Conservation (phyloP, 2,113 vertebrate species). For the Oenanthe oenanthe region DNA sequence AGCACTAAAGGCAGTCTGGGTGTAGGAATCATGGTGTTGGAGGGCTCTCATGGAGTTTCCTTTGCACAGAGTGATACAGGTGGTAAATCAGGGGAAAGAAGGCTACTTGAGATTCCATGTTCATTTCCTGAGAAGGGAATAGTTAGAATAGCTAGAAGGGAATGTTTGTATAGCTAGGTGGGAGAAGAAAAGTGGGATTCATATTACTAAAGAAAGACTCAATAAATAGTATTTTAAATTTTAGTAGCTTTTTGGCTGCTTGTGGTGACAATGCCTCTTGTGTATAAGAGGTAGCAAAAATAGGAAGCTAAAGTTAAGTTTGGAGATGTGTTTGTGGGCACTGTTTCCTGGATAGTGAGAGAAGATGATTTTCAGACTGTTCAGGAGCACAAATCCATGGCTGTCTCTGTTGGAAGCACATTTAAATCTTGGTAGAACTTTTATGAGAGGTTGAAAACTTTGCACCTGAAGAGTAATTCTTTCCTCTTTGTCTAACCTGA, state of each 20-base stretch:
- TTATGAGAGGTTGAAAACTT: neutral
- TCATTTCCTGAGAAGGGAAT: neutral
- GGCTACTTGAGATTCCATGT: neutral
- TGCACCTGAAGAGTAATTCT: neutral
- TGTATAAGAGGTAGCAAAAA: neutral
- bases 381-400: neutral
- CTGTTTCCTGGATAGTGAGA: neutral
- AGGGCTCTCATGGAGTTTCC: neutral
- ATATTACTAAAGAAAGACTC: neutral
- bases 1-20: neutral
- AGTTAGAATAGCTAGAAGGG: too few relatives aligned
- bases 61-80: neutral
- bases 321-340: accelerated
- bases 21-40: neutral
- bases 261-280: neutral
- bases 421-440: neutral
- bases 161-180: neutral
- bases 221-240: neutral
- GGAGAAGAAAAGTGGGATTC: neutral
- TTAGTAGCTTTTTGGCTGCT: neutral
- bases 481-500: neutral
- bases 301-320: neutral
- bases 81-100: neutral
- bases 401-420: neutral
- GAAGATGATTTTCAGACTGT: neutral